Evolutionary conservation across 2,888 invertebrate genomes (phyloP).

Genomic region (Meiosimyza platycephala): DNA sequence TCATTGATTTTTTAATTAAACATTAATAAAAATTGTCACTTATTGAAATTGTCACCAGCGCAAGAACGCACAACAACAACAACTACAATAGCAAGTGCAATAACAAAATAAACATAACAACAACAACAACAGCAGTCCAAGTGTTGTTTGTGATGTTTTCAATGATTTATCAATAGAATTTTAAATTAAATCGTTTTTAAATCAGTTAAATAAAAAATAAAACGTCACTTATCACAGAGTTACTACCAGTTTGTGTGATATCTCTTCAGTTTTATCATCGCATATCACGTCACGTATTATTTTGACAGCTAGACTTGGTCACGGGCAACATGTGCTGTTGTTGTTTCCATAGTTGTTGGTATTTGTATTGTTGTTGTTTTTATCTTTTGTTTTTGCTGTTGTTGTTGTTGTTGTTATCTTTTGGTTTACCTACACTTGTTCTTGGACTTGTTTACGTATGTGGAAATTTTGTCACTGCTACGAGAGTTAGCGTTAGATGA

Average conservation of each 20-base stretch:
- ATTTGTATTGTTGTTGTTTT: background rate
- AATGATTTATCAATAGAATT: slow-evolving; percentile 5
- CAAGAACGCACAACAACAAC: too few species aligned
- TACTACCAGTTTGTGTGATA: background rate
- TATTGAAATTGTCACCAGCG: too few species aligned
- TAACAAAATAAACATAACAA: background rate
- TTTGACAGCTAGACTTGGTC: slow-evolving; percentile 10
- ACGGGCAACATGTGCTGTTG: background rate
- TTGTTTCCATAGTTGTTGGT: background rate
- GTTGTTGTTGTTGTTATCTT: too few species aligned
- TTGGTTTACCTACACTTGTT: too few species aligned
- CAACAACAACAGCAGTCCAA: background rate
- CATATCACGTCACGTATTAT: background rate
- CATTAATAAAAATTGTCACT: slow-evolving; percentile 21
- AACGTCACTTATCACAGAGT: background rate
- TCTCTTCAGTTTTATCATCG: background rate
- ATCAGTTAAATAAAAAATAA: slow-evolving; percentile 6
- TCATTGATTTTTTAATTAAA: slow-evolving; percentile 17
- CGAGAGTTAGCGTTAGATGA: too few species aligned
- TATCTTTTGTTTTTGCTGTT: too few species aligned
- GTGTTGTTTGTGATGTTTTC: background rate
- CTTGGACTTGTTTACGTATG: too few species aligned
- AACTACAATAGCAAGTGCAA: background rate
- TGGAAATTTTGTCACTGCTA: too few species aligned
- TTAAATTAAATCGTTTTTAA: slow-evolving; percentile 18